These are phyloP conservation scores for Philaenus spumarius DNA, from an alignment of 1,140 invertebrate genomes.

Conservation along the genomic window DNA sequence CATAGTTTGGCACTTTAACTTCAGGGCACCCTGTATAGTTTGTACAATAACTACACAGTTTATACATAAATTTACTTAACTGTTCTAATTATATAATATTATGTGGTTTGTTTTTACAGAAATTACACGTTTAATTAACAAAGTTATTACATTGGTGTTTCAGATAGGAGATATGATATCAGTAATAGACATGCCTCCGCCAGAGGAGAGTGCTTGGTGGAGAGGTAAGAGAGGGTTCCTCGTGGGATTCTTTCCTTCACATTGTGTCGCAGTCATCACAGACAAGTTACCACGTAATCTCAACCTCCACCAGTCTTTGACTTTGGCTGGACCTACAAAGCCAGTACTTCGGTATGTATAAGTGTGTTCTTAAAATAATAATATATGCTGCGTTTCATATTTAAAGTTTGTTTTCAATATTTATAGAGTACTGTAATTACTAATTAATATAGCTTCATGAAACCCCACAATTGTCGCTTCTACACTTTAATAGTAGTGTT, in stretches of 20 bases:
- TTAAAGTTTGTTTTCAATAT: not conserved
- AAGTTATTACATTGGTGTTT: no score
- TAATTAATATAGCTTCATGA: not conserved
- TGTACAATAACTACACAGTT: no score
- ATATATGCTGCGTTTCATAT: not conserved
- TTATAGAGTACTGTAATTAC: not conserved
- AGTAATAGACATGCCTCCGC: constrained; percentile 93
- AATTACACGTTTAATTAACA: no score
- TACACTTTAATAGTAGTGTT: no score
- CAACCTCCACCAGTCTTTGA: constrained; percentile 26
- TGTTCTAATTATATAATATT: no score
- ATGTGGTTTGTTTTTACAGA: no score
- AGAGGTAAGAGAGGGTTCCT: constrained; percentile 92
- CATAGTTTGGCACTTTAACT: no score
- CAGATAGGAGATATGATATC: constrained; percentile 97
- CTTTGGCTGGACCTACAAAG: constrained; percentile 53
- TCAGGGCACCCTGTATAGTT: no score
- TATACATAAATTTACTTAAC: no score
- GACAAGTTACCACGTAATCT: constrained; percentile 81
- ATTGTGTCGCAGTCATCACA: constrained; percentile 93
- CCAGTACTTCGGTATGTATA: constrained; percentile 56
- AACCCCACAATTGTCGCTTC: not conserved
- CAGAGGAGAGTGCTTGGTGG: constrained; percentile 95
- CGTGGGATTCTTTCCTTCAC: constrained; percentile 94
- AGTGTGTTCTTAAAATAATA: not conserved